Base-by-base conservation (phyloP, 2,797 vertebrate species). In the Anguilla anguilla region DNA sequence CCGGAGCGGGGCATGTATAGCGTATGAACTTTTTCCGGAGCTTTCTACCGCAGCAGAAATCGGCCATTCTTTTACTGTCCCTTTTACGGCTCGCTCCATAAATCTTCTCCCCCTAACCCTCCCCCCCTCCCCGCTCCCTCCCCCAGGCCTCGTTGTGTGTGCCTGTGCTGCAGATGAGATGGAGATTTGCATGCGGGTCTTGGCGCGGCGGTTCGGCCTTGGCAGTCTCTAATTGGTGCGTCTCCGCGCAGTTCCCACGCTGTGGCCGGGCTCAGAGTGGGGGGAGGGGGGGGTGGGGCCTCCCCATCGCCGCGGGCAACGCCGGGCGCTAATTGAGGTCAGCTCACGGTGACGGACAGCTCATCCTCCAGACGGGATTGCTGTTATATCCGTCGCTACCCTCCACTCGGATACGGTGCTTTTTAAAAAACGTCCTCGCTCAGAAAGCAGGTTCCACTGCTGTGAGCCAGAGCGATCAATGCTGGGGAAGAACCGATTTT, bases 321-420 rank as follows among this genome's bases (percentile, higher is more conserved):
- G 74, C 74, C 7, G 15, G 49, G 77, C 19, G 77, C 77, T 81
- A 81, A 81, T 81, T 81, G 77, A 81, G 77, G 77, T 51, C 77
- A 81, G 43, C 43, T 81, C 19, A 2, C 43, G 39, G 77, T 81
- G 77, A 81, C 74, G 46, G 43, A 25, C 77, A 81, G 43, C 77
- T 25, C 43, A 3, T 77, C 43, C 77, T 9, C 43, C 9, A 43
- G 17, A 11, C 39, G 0, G 77, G 77, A 22, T 49, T 49, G 22
- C 17, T 22, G 31, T 15, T 5, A n/a, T 39, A 39, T 39, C 28
- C 31, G 28, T 19, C 46, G 19, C 74, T 17, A 3, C 0, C 15
- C 74, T 79, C 74, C 10, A 3, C 69, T 74, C 69, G 15, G 7
- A 31, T 74, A 35, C 10, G 28, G 10, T 11, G 7, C 69, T 13